Base-by-base conservation (phyloP, 2,888 invertebrate genomes). In the Tetheella fluctuosa region DNA sequence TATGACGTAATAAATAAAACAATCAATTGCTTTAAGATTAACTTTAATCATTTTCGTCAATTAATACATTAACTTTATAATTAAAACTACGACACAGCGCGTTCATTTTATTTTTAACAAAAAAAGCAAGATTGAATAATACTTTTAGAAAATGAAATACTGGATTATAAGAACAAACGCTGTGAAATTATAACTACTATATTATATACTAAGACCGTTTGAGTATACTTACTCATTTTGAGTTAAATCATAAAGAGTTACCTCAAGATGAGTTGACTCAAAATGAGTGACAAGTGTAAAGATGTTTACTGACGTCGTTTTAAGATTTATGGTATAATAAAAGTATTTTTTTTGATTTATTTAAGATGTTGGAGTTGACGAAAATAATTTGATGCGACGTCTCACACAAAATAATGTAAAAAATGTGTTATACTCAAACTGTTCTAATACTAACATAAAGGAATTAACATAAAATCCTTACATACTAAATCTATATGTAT, bases 1-100 rank as follows among this genome's bases (percentile, higher is more conserved):
- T 34, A 13, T 34, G 7, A 2, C 13, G 42, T 5, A 1, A 52
- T 7, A 59, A 64, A 60, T 53, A 25, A 70, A 73, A 72, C 64
- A 64, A 68, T 66, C 64, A 59, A 48, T 59, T 57, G 66, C 58
- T 69, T 76, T 78, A 77, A 69, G 73, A 76, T 77, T 73, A 74
- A 70, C 69, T 79, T 78, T 77, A 75, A 73, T 80, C 59, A 61
- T 73, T 73, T 71, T 68, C 62, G 70, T 84, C 81, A 81, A 80
- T 80, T 75, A 81, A 81, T 82, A 85, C 77, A 81, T 74, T 79
- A 75, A 80, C 76, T 79, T 82, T 84, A 82, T 65, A 76, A 76
- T 72, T 34, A 74, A 83, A 77, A 74, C 75, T 79, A 85, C 70
- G 39, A 63, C 68, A 70, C 77, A 71, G 71, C 71, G 77, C 65